These are phyloP conservation scores for Falco peregrinus DNA, from an alignment of 2,797 vertebrate genomes.

Conservation along the genomic window DNA sequence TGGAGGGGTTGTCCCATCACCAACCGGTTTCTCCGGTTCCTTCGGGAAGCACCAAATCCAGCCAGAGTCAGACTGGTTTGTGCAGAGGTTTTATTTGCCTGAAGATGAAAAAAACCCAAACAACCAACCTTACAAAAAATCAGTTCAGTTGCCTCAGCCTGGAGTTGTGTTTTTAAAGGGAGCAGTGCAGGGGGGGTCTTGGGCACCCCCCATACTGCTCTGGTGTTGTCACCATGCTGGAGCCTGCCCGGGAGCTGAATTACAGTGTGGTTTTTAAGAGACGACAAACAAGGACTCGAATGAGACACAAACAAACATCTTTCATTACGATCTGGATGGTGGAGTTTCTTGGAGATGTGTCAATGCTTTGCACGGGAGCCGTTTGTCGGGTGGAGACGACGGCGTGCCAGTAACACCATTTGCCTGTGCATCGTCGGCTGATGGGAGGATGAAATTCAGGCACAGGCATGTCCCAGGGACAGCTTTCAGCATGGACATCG, in stretches of 20 bases:
- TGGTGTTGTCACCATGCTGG: background rate
- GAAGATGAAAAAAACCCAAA: background rate
- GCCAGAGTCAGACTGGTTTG: constrained; percentile 34
- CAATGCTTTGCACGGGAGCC: rapidly evolving
- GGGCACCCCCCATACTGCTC: background rate
- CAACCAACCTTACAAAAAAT: background rate
- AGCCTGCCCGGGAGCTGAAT: background rate
- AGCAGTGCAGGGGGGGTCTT: background rate
- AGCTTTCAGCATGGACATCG: background rate
- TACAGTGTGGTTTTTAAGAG: background rate
- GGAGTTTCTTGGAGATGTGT: background rate
- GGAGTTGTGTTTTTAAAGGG: background rate
- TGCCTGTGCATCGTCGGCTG: rapidly evolving
- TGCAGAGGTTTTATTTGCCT: constrained; percentile 12
- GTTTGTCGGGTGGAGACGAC: rapidly evolving
- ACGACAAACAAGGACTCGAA: background rate
- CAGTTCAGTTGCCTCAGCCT: background rate
- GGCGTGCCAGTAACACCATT: rapidly evolving
- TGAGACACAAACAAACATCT: background rate
- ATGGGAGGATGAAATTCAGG: background rate
- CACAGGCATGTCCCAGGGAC: background rate
- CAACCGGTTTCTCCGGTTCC: background rate
- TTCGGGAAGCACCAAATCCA: background rate
- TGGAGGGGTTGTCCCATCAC: background rate
- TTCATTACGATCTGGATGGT: background rate